Evolutionary conservation across 2,113 vertebrate genomes (phyloP).

Genomic region (Tinamus guttatus): DNA sequence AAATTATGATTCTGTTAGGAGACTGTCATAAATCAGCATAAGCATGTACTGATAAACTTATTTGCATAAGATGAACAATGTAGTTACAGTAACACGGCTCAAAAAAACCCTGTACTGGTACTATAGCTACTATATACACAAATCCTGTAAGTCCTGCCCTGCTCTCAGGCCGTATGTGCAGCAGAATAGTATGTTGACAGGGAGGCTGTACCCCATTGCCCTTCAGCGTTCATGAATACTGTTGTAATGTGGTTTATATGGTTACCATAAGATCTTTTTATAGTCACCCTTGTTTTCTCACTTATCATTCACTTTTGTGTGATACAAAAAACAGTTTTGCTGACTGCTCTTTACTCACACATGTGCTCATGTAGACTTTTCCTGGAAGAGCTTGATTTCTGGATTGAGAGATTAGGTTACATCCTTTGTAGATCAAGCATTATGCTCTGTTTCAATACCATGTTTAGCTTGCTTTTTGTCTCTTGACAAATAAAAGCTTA

Average conservation of each 20-base stretch:
- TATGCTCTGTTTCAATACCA: background rate
- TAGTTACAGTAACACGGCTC: background rate
- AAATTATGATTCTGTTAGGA: background rate
- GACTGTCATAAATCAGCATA: background rate
- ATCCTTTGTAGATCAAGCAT: background rate
- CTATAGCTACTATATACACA: background rate
- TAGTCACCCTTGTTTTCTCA: background rate
- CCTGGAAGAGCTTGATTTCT: too few species aligned
- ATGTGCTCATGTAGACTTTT: background rate
- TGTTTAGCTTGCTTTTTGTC: background rate
- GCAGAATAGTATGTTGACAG: background rate
- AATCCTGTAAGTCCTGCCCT: background rate
- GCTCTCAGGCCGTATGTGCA: background rate
- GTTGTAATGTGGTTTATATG: background rate
- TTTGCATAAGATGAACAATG: background rate
- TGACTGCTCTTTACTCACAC: background rate
- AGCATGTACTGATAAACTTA: fast-evolving
- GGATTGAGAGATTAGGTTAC: background rate
- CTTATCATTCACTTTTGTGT: background rate
- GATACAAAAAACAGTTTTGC: background rate
- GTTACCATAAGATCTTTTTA: background rate
- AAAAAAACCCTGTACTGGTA: background rate
- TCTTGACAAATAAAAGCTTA: background rate
- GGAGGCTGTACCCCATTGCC: background rate
- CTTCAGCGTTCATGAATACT: background rate